Conservation (phyloP, 2,797 vertebrate species). For the Jordanella pulchra region DNA sequence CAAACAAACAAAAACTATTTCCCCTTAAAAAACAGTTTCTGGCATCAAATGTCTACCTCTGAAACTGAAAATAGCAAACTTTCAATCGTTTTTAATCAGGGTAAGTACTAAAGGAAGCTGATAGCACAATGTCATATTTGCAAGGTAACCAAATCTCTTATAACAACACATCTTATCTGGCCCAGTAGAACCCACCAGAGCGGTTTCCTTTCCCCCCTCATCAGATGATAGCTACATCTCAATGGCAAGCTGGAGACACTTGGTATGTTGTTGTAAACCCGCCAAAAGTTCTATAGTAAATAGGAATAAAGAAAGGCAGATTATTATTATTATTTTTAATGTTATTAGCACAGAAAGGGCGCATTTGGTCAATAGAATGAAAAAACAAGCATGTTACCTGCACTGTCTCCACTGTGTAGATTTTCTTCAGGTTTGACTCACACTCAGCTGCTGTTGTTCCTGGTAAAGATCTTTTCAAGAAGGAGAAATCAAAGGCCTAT, state of each 20-base stretch:
- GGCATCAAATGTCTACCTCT: background rate
- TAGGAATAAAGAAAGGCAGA: constrained; percentile 31
- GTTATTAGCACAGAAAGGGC: constrained; percentile 10
- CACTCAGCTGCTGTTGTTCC: constrained; percentile 94
- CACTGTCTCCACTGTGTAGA: constrained; percentile 92
- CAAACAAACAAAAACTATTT: background rate
- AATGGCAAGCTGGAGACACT: constrained; percentile 86
- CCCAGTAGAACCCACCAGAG: constrained; percentile 83
- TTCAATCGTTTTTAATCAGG: background rate
- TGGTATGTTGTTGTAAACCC: constrained; percentile 97
- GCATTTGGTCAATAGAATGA: constrained; percentile 19
- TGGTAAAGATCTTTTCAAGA: constrained; percentile 85
- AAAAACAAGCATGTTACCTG: constrained; percentile 81
- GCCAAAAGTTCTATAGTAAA: constrained; percentile 90
- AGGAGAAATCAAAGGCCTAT: constrained; percentile 6
- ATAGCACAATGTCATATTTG: too few relatives aligned
- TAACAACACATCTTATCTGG: background rate
- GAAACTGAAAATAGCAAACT: background rate
- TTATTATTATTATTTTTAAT: constrained; percentile 38
- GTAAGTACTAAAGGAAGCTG: background rate
- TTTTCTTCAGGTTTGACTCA: constrained; percentile 94
- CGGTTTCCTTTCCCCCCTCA: constrained; percentile 91
- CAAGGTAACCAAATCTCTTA: background rate
- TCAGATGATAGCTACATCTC: constrained; percentile 93
- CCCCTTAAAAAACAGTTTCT: background rate